A percentile compares a stretch with the other conserved stretches of the same genome.
Evolutionary conservation across 2,113 vertebrate genomes (phyloP).

Genomic region (Pelmatolapia mariae): DNA sequence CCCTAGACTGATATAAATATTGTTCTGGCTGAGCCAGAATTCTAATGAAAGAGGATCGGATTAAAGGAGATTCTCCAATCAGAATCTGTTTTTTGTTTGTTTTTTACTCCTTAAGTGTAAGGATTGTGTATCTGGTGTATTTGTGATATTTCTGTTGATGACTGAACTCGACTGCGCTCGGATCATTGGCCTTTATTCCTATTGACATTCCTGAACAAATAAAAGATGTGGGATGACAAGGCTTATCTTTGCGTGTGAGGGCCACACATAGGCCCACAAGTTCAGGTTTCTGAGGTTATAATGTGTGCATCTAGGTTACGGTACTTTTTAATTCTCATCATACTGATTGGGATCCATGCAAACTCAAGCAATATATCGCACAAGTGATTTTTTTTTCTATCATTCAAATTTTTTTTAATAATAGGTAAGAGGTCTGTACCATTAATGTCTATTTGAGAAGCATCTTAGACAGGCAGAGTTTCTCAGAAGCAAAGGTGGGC

Average conservation of each 20-base stretch:
- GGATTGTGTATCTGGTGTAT: background rate
- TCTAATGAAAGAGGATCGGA: background rate
- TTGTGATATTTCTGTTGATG: background rate
- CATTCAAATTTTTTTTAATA: background rate
- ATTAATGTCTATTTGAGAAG: background rate
- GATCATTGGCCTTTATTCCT: background rate
- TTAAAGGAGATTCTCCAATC: background rate
- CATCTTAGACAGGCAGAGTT: background rate
- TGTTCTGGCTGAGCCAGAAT: background rate
- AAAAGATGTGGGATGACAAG: background rate
- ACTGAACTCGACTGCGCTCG: background rate
- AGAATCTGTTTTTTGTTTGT: background rate
- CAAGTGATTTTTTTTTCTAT: background rate
- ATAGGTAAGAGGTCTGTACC: background rate
- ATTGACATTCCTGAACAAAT: background rate
- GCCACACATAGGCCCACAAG: background rate
- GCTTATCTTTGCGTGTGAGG: background rate
- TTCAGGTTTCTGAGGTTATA: background rate
- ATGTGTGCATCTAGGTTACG: background rate
- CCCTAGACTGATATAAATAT: background rate
- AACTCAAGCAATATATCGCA: background rate
- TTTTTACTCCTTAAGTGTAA: background rate
- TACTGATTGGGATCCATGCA: background rate
- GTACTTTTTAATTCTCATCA: background rate
- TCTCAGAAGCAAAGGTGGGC: background rate